Evolutionary conservation across 2,797 vertebrate genomes (phyloP).

Genomic region (Semotilus atromaculatus): DNA sequence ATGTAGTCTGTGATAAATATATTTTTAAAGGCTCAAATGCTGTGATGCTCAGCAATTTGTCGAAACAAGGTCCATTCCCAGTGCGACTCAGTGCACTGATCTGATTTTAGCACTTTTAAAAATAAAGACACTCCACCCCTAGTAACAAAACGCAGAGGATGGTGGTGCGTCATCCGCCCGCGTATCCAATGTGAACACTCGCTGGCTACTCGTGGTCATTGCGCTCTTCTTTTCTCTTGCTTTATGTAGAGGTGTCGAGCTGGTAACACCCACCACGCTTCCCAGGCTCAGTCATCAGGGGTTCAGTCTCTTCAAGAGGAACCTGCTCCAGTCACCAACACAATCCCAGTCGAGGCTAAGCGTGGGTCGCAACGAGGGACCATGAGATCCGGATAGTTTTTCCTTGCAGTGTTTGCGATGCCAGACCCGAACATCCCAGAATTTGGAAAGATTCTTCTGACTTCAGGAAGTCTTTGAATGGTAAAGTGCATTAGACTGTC

Average conservation of each 20-base stretch:
- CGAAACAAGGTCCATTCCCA: constrained; percentile 23
- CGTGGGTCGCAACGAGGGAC: constrained; percentile 18
- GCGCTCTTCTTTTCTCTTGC: constrained; percentile 48
- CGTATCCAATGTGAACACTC: constrained; percentile 58
- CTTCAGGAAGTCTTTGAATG: not conserved
- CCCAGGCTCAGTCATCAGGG: constrained; percentile 84
- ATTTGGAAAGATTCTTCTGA: constrained; percentile 8
- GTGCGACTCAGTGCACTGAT: constrained; percentile 27
- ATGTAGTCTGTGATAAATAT: not conserved
- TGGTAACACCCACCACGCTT: constrained; percentile 83
- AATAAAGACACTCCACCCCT: constrained; percentile 46
- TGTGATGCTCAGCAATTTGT: constrained; percentile 21
- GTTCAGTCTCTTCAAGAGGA: constrained; percentile 83
- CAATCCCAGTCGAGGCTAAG: constrained; percentile 70
- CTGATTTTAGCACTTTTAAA: constrained; percentile 52
- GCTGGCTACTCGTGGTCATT: constrained; percentile 44
- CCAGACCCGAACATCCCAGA: constrained; percentile 21
- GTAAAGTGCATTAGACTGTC: not conserved
- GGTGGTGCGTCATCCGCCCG: constrained; percentile 48
- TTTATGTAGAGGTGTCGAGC: constrained; percentile 75
- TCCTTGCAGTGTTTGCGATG: constrained; percentile 9
- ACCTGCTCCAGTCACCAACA: constrained; percentile 81
- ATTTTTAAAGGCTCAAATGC: not conserved
- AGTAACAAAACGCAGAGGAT: constrained; percentile 44
- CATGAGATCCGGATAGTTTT: constrained; percentile 41